These are phyloP conservation scores for Limnephilus marmoratus DNA, from an alignment of 2,888 invertebrate genomes.

Conservation along the genomic window DNA sequence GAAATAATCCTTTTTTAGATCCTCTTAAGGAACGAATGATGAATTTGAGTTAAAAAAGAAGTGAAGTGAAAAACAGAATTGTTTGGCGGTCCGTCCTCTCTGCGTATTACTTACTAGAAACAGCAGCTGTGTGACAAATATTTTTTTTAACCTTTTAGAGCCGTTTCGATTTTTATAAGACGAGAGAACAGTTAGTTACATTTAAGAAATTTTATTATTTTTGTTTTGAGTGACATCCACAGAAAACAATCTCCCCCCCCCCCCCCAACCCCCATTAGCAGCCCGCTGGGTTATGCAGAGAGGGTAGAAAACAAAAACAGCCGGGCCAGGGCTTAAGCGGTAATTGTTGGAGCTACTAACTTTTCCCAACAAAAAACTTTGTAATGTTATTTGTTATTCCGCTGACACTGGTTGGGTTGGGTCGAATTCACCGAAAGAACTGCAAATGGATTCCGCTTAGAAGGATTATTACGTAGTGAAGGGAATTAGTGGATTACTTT, in stretches of 20 bases:
- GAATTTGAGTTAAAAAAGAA: no score
- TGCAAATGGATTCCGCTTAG: not conserved
- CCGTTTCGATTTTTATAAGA: no score
- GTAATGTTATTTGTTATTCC: constrained; percentile 2
- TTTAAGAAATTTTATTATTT: not conserved
- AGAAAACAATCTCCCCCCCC: not conserved
- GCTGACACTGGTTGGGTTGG: not conserved
- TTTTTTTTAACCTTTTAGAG: no score
- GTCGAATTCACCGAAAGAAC: not conserved
- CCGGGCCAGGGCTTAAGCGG: constrained; percentile 5
- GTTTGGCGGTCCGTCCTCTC: no score
- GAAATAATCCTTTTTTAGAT: no score
- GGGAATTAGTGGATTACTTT: not conserved
- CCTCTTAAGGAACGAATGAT: no score
- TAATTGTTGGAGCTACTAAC: constrained; percentile 36
- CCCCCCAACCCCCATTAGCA: constrained; percentile 4
- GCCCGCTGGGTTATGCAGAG: not conserved
- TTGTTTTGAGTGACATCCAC: not conserved
- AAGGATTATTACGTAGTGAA: not conserved
- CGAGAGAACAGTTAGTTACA: no score
- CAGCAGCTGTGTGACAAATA: no score
- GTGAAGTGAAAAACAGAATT: no score
- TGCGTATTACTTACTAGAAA: no score
- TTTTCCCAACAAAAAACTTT: constrained; percentile 36
- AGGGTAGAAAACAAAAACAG: constrained; percentile 30